Percentiles rank a stretch among this genome's conserved stretches.
Evolutionary conservation across 2,888 invertebrate species (phyloP).

Genomic region (Orthosia cruda): DNA sequence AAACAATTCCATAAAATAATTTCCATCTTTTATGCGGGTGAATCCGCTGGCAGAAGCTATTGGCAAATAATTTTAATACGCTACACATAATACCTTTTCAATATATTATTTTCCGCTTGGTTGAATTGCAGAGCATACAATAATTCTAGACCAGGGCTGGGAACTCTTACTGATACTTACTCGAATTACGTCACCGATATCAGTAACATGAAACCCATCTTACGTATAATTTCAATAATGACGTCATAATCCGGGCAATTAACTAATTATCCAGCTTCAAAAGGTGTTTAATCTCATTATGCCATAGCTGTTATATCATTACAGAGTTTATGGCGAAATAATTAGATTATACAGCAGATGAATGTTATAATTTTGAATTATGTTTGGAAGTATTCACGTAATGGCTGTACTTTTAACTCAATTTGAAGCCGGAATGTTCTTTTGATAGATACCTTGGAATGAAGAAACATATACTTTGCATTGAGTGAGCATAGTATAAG

Average conservation of each 20-base stretch:
- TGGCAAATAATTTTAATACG: too few relatives aligned
- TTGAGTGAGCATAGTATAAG: too few relatives aligned
- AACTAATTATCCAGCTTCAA: slow-evolving; percentile 38
- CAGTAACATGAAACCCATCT: not conserved
- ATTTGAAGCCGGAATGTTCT: not conserved
- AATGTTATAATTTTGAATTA: slow-evolving; percentile 39
- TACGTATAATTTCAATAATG: slow-evolving; percentile 22
- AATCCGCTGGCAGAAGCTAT: too few relatives aligned
- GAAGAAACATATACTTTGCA: not conserved
- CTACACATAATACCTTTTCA: too few relatives aligned
- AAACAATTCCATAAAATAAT: too few relatives aligned
- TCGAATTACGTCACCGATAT: not conserved
- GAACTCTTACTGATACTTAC: not conserved
- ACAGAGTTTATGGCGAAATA: slow-evolving; percentile 34
- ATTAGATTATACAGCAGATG: slow-evolving; percentile 44
- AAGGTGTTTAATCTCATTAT: slow-evolving; percentile 52
- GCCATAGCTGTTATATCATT: slow-evolving; percentile 31
- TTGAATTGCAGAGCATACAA: too few relatives aligned
- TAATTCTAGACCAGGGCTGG: too few relatives aligned
- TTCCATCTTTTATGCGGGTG: too few relatives aligned
- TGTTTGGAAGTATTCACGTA: slow-evolving; percentile 15
- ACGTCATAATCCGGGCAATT: slow-evolving; percentile 33
- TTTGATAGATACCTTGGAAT: not conserved
- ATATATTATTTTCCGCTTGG: too few relatives aligned
- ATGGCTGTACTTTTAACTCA: slow-evolving; percentile 16